A percentile compares a stretch with the other conserved stretches of the same genome.
These are phyloP conservation scores for Dysidea cf. avara DNA, from an alignment of 37 sponge, comb jelly and placozoan genomes.

Conservation along the genomic window DNA sequence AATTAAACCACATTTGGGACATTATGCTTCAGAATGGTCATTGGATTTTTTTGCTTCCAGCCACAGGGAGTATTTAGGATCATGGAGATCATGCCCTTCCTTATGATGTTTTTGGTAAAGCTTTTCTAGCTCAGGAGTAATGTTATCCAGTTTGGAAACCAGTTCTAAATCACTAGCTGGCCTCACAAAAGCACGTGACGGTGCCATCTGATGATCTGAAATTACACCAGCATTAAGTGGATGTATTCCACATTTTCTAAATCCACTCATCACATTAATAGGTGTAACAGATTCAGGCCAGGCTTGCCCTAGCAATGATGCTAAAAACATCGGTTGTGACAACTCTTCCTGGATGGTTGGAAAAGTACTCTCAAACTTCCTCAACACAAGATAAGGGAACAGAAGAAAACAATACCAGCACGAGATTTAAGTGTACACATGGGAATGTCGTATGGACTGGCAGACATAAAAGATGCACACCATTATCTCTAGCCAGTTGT, in stretches of 20 bases:
- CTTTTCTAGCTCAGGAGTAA: no score
- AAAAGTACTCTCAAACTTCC: constrained; percentile 33
- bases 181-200: no score
- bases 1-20: no score
- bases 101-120: no score
- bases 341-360: constrained; percentile 35
- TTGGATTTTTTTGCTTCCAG: no score
- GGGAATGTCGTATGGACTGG: constrained; percentile 51
- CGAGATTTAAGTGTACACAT: constrained; percentile 44
- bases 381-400: constrained; percentile 26
- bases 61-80: no score
- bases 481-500: constrained; percentile 44
- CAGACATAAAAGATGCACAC: constrained; percentile 42
- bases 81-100: no score
- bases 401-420: constrained; percentile 46
- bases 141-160: no score
- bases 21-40: no score
- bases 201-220: constrained; percentile 29
- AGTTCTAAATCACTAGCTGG: no score
- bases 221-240: constrained; percentile 47
- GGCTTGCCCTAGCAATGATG: constrained; percentile 19
- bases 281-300: constrained; percentile 42
- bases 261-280: constrained; percentile 39
- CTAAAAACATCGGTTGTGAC: constrained; percentile 41
- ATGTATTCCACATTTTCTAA: constrained; percentile 32